Conservation (phyloP, 2,797 vertebrate genomes). For the Syndactyla subalaris region DNA sequence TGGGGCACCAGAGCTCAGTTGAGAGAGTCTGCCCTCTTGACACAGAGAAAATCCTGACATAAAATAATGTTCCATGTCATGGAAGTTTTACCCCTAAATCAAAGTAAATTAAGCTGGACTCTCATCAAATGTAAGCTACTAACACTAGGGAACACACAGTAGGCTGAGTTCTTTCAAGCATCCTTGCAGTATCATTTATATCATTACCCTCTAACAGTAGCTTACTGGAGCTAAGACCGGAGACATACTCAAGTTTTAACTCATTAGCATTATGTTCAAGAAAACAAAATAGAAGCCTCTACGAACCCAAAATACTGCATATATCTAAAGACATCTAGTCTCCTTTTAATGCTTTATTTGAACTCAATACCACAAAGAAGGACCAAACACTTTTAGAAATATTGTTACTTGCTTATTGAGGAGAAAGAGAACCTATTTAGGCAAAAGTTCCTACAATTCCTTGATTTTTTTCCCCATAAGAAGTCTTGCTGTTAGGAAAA, state of each 20-base stretch:
- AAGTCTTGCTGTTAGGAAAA: not conserved
- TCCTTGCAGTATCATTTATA: not conserved
- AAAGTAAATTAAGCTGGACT: not conserved
- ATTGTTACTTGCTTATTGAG: not conserved
- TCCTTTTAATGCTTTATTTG: not conserved
- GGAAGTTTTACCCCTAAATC: not conserved
- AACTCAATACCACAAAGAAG: not conserved
- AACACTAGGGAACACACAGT: not conserved
- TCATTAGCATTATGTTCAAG: not conserved
- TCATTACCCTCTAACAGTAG: not conserved
- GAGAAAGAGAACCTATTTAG: not conserved
- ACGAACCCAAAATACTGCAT: not conserved
- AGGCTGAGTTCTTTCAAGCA: not conserved
- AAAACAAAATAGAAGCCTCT: not conserved
- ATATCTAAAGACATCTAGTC: not conserved
- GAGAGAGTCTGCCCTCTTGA: not conserved
- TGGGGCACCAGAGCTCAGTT: not conserved
- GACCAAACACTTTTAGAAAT: not conserved
- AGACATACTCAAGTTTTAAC: not conserved
- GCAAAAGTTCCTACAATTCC: not conserved
- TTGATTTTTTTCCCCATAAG: not conserved
- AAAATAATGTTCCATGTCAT: fast-evolving
- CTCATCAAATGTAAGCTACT: not conserved
- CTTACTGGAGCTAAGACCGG: not conserved
- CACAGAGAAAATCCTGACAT: not conserved